Evolutionary conservation across 2,113 vertebrate species (phyloP).

Genomic region (Martes martes): DNA sequence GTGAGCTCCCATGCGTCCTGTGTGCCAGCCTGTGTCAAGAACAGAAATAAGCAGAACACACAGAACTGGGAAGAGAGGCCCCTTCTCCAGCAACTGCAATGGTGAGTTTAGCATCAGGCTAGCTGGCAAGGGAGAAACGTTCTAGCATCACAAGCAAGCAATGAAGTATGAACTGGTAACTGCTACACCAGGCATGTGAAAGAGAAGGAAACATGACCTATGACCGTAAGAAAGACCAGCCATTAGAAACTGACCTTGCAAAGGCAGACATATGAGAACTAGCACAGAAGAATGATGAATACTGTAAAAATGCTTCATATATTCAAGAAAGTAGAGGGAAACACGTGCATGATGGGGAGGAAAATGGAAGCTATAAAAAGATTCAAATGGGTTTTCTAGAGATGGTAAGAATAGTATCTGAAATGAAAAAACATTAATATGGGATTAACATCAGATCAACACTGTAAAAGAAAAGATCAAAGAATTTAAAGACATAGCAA

Average conservation of each 20-base stretch:
- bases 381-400: not conserved
- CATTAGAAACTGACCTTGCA: not conserved
- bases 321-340: not conserved
- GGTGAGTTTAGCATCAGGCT: not conserved
- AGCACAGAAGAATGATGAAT: not conserved
- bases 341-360: not conserved
- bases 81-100: not conserved
- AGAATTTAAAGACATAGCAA: not conserved
- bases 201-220: not conserved
- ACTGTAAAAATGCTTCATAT: not conserved
- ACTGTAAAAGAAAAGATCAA: not conserved
- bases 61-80: not conserved
- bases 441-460: not conserved
- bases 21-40: not conserved
- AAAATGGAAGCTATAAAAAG: not conserved
- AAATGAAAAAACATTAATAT: not conserved
- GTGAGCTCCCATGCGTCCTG: not conserved
- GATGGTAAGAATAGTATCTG: not conserved
- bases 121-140: not conserved
- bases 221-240: not conserved
- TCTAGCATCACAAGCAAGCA: not conserved
- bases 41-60: not conserved
- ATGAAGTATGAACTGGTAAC: not conserved
- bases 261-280: not conserved
- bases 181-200: not conserved